phyloP scores from a whole-genome alignment of 2,888 invertebrate species.

The Acleris sparsana region DNA sequence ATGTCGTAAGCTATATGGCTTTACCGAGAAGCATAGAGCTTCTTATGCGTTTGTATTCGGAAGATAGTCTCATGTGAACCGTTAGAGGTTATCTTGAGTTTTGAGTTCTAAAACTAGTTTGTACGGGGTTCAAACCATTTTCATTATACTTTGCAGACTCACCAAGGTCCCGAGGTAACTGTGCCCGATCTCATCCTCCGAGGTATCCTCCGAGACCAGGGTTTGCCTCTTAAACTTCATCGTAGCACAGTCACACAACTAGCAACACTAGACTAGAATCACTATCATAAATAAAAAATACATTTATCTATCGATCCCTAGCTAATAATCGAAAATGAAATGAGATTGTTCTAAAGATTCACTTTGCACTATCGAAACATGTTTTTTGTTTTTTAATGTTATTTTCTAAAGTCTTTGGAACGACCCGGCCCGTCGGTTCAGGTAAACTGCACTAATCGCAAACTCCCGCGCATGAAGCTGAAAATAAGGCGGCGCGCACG shows the following conservation, averaged over 20 bases:
- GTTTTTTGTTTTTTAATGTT: slow-evolving; percentile 1
- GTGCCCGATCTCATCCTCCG: slow-evolving; percentile 78
- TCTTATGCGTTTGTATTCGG: too few species aligned
- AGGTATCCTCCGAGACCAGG: slow-evolving; percentile 74
- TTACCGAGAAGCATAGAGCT: too few species aligned
- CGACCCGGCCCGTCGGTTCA: slow-evolving; percentile 47
- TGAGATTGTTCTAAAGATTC: neutral
- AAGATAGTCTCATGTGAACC: too few species aligned
- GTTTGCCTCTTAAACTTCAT: slow-evolving; percentile 66
- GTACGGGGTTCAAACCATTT: too few species aligned
- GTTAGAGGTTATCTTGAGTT: too few species aligned
- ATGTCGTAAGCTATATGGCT: too few species aligned
- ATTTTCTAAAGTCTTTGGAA: slow-evolving; percentile 13
- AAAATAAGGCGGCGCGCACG: slow-evolving; percentile 39
- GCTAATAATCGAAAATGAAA: too few species aligned
- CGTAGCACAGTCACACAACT: slow-evolving; percentile 38
- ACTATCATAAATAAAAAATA: neutral
- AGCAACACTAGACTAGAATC: slow-evolving; percentile 13
- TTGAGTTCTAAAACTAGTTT: too few species aligned
- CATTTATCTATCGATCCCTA: neutral
- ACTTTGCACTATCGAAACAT: neutral
- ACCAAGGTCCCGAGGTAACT: slow-evolving; percentile 78
- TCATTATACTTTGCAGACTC: slow-evolving; percentile 48
- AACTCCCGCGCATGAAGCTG: slow-evolving; percentile 39
- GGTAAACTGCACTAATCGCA: slow-evolving; percentile 46